Percentiles rank a stretch among this genome's conserved stretches.
Conservation (phyloP, 2,113 vertebrate species). For the Lepidothrix coronata region DNA sequence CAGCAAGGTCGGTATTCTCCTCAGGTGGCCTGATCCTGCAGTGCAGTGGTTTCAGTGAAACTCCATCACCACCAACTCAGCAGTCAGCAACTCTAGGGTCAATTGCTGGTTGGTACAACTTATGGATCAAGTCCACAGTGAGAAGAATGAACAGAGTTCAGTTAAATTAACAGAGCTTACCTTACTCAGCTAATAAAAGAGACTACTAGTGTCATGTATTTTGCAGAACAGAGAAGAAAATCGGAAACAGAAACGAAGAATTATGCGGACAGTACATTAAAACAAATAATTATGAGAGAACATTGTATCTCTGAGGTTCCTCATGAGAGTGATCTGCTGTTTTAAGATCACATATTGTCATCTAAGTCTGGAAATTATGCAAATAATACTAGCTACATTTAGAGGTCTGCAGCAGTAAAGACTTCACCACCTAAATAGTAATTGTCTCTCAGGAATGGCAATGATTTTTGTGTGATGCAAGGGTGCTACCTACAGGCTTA, state of each 20-base stretch:
- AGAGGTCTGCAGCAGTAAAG: conserved; percentile 53
- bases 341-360: conserved; percentile 68
- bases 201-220: neutral
- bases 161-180: neutral
- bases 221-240: neutral
- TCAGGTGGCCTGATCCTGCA: neutral
- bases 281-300: neutral
- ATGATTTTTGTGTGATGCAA: conserved; percentile 55
- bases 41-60: neutral
- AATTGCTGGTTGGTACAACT: rapidly evolving
- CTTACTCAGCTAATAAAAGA: neutral
- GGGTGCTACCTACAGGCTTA: conserved; percentile 74
- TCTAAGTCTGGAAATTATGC: conserved; percentile 77
- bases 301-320: neutral
- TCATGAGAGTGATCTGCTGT: neutral
- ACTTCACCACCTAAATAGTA: conserved; percentile 41
- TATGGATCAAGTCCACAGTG: neutral
- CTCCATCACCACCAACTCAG: neutral
- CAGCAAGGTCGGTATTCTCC: rapidly evolving
- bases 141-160: neutral
- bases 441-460: neutral
- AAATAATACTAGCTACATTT: conserved; percentile 60
- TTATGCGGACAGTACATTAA: neutral
- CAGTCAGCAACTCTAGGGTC: neutral
- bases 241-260: neutral